These are phyloP conservation scores for Alcis repandata DNA, from an alignment of 2,888 invertebrate genomes.

Conservation along the genomic window DNA sequence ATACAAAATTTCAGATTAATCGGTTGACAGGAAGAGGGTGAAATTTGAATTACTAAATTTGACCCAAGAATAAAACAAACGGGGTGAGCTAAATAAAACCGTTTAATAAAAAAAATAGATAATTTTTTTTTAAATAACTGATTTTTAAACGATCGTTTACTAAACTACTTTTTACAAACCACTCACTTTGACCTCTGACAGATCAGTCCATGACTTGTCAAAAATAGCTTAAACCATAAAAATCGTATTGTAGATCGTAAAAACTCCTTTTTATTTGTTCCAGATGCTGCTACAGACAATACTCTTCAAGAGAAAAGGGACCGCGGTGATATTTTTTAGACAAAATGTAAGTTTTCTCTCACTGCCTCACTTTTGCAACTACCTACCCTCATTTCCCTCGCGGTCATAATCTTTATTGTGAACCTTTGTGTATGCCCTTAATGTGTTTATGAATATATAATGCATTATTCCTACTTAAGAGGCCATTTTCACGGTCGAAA, in stretches of 20 bases:
- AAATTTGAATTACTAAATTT: no score
- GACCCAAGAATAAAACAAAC: no score
- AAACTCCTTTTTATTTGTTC: constrained; percentile 60
- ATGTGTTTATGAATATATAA: constrained; percentile 27
- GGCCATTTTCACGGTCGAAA: constrained; percentile 8
- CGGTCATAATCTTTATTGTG: constrained; percentile 14
- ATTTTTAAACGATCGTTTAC: no score
- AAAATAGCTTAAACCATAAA: neutral
- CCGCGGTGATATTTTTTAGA: constrained; percentile 72
- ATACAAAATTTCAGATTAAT: no score
- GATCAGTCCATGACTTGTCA: neutral
- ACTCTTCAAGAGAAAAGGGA: constrained; percentile 61
- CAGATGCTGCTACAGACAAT: constrained; percentile 80
- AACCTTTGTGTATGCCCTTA: constrained; percentile 22
- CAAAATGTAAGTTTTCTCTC: constrained; percentile 74
- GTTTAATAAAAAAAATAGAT: no score
- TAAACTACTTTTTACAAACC: no score
- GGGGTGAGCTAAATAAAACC: no score
- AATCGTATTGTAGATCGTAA: neutral
- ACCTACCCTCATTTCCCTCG: constrained; percentile 12
- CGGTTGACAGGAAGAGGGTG: no score
- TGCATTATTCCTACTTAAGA: constrained; percentile 20
- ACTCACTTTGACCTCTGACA: neutral
- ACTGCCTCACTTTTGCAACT: neutral
- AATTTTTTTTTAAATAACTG: no score